A percentile compares a stretch with the other conserved stretches of the same genome.
phyloP scores from a whole-genome alignment of 37 sponge, comb jelly and placozoan species.

The Tethya wilhelma region DNA sequence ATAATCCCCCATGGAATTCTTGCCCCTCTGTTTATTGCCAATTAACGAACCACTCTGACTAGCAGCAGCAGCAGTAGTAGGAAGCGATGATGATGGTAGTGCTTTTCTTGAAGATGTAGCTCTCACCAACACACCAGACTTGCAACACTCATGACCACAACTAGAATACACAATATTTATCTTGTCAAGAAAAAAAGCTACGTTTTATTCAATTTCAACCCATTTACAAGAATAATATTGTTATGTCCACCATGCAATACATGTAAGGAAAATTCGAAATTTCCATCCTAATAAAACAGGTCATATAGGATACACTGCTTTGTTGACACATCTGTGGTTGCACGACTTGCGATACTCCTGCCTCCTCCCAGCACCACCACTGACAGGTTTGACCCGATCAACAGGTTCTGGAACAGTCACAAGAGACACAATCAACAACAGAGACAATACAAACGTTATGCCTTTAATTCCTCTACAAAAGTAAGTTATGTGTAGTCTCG shows the following conservation, averaged over 20 bases:
- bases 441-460: no score
- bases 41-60: no score
- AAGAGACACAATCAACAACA: no score
- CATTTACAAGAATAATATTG: background rate
- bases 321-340: constrained; percentile 73
- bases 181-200: background rate
- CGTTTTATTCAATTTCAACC: background rate
- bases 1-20: constrained; percentile 45
- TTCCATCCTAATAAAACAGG: no score
- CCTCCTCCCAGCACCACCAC: background rate
- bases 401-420: no score
- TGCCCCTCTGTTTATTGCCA: no score
- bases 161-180: constrained; percentile 18
- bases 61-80: no score
- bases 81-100: no score
- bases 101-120: background rate
- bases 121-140: constrained; percentile 36
- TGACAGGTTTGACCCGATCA: background rate
- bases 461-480: no score
- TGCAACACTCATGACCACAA: constrained; percentile 85
- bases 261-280: background rate
- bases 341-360: constrained; percentile 19
- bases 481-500: no score
- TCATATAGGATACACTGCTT: constrained; percentile 72
- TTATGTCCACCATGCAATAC: background rate